Evolutionary conservation across 2,888 invertebrate genomes (phyloP).

Genomic region (Trachelus tabidus): DNA sequence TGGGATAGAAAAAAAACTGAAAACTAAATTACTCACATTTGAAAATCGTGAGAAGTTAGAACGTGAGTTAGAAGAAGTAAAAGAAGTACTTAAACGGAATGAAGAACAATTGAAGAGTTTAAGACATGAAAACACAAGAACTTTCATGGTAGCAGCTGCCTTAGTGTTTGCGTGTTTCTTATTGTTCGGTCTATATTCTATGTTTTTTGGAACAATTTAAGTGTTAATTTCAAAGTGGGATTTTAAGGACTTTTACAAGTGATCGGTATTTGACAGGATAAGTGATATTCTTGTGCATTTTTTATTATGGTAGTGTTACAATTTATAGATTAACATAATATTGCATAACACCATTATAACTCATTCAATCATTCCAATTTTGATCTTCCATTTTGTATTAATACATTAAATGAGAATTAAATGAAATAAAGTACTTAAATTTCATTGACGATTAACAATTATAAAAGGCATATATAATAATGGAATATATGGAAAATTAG

Average conservation of each 20-base stretch:
- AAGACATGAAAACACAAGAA: constrained; percentile 51
- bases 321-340: not conserved
- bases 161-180: constrained; percentile 50
- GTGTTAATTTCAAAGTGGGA: not conserved
- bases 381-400: not conserved
- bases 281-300: not conserved
- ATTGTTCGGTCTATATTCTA: constrained; percentile 47
- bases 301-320: not conserved
- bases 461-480: not conserved
- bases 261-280: not conserved
- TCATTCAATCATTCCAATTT: not conserved
- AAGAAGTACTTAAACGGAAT: constrained; percentile 46
- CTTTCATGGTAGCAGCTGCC: constrained; percentile 52
- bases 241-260: not conserved
- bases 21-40: constrained; percentile 41
- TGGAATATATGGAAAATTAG: not conserved
- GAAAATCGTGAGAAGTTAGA: constrained; percentile 54
- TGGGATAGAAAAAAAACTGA: constrained; percentile 49
- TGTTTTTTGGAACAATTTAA: constrained; percentile 29
- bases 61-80: constrained; percentile 50
- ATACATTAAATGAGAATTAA: not conserved
- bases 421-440: not conserved
- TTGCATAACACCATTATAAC: not conserved
- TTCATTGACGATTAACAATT: not conserved
- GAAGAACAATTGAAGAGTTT: constrained; percentile 46